These are phyloP conservation scores for Tricholauxania praeusta DNA, from an alignment of 2,888 invertebrate species.

Conservation along the genomic window DNA sequence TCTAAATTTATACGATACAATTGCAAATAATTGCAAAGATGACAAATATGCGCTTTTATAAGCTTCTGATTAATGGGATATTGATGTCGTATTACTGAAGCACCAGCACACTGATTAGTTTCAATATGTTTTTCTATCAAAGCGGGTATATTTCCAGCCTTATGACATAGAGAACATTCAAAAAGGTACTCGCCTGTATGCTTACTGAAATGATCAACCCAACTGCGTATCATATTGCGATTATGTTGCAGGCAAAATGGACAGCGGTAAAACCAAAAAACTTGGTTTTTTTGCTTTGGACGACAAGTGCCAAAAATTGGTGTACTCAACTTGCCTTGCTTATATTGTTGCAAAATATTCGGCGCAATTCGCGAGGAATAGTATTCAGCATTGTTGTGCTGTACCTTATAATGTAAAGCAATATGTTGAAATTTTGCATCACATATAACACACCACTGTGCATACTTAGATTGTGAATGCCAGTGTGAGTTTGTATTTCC, in stretches of 20 bases:
- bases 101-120: constrained; percentile 30
- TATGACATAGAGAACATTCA: constrained; percentile 73
- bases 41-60: constrained; percentile 74
- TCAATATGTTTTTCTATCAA: constrained; percentile 35
- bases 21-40: constrained; percentile 81
- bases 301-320: constrained; percentile 47
- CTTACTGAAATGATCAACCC: constrained; percentile 77
- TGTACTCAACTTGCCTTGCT: constrained; percentile 42
- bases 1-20: constrained; percentile 73
- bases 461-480: constrained; percentile 57
- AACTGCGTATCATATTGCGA: constrained; percentile 45
- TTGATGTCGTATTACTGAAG: background rate
- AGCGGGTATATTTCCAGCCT: constrained; percentile 25
- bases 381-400: constrained; percentile 55
- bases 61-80: constrained; percentile 10
- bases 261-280: constrained; percentile 52
- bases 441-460: constrained; percentile 56
- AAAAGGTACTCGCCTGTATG: constrained; percentile 86
- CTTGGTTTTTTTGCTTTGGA: background rate
- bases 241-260: constrained; percentile 59
- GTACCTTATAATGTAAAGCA: constrained; percentile 54
- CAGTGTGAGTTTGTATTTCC: constrained; percentile 56
- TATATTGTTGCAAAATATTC: constrained; percentile 50
- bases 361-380: constrained; percentile 60
- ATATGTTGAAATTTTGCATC: constrained; percentile 55